Percentiles rank a stretch among this genome's conserved stretches.
Conservation (phyloP, 2,888 invertebrate genomes). For the Phortica okadai region DNA sequence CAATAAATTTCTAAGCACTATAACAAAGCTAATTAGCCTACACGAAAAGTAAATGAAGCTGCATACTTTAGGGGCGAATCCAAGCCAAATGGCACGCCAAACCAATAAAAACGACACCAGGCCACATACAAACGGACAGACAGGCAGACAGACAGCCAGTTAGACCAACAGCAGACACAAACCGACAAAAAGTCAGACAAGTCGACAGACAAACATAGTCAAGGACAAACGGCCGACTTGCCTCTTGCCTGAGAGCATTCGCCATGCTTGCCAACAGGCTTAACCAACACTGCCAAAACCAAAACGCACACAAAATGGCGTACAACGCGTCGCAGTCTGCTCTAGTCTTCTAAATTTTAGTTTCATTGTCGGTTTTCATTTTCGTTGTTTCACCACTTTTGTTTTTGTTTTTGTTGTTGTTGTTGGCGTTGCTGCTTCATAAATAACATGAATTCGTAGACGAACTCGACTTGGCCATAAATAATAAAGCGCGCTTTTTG, state of each 20-base stretch:
- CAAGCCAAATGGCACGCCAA: slow-evolving; percentile 4
- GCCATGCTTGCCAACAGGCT: not conserved
- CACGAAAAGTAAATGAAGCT: slow-evolving; percentile 53
- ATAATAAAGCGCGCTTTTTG: slow-evolving; percentile 60
- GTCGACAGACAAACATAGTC: not conserved
- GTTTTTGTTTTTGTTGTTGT: slow-evolving; percentile 33
- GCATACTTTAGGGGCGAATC: slow-evolving; percentile 5
- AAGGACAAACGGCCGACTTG: slow-evolving; percentile 9
- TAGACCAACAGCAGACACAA: slow-evolving; percentile 18
- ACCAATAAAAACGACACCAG: slow-evolving; percentile 12
- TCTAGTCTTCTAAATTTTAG: not conserved
- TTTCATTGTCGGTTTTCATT: slow-evolving; percentile 27
- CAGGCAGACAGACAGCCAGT: slow-evolving; percentile 21
- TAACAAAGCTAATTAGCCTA: slow-evolving; percentile 70
- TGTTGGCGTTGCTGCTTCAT: slow-evolving; percentile 58
- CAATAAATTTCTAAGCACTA: slow-evolving; percentile 69
- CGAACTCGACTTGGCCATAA: slow-evolving; percentile 62
- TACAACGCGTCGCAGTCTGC: not conserved
- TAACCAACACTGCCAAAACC: slow-evolving; percentile 16
- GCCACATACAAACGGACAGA: slow-evolving; percentile 4
- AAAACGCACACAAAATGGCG: slow-evolving; percentile 27
- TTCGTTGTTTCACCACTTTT: slow-evolving; percentile 37
- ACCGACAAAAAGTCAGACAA: slow-evolving; percentile 9
- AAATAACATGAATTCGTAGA: slow-evolving; percentile 67
- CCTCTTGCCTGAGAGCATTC: not conserved